Conservation (phyloP, 2,113 vertebrate species). For the Phalacrocorax aristotelis region DNA sequence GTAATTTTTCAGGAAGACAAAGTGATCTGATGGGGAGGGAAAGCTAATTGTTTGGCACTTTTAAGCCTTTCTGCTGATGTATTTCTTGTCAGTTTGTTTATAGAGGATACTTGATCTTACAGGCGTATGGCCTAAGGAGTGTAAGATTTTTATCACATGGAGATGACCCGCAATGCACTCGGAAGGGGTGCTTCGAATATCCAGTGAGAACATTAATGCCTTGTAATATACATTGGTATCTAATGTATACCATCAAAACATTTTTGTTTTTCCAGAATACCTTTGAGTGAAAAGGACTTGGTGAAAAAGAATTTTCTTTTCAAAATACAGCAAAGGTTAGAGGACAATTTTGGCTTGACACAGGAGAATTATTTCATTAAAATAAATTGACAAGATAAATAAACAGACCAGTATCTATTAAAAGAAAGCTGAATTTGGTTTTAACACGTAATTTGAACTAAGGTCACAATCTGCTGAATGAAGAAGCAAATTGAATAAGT, state of each 20-base stretch:
- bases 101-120: neutral
- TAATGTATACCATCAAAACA: neutral
- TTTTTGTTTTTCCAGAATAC: fast-evolving
- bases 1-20: neutral
- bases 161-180: neutral
- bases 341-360: neutral
- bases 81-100: neutral
- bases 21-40: neutral
- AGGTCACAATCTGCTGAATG: neutral
- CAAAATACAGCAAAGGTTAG: neutral
- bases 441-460: neutral
- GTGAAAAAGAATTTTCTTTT: neutral
- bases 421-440: neutral
- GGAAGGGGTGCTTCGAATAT: neutral
- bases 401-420: neutral
- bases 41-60: neutral
- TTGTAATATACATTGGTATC: neutral
- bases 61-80: neutral
- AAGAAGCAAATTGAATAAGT: neutral
- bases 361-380: neutral
- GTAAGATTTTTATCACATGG: neutral
- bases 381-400: neutral
- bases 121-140: neutral
- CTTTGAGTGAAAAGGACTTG: neutral
- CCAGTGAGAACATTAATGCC: neutral